These are phyloP conservation scores for Synergus gifuensis DNA, from an alignment of 2,888 invertebrate species.

Conservation along the genomic window DNA sequence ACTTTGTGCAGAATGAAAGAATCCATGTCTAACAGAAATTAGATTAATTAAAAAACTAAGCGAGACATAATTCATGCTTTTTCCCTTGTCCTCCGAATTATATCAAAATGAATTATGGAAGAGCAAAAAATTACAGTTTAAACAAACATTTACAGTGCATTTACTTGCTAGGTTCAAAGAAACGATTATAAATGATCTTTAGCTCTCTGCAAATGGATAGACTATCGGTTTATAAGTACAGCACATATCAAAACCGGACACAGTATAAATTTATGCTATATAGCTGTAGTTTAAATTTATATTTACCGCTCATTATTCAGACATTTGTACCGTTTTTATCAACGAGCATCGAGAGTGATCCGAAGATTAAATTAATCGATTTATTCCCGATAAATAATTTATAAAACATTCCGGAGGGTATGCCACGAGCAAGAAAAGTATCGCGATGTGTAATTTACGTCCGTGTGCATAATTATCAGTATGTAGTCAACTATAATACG, in stretches of 20 bases:
- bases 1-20: too few relatives aligned
- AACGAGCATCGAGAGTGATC: not conserved
- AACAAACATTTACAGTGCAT: too few relatives aligned
- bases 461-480: slow-evolving; percentile 5
- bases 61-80: too few relatives aligned
- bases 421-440: not conserved
- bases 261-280: not conserved
- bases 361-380: not conserved
- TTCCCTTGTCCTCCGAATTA: not conserved
- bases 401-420: not conserved
- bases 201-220: not conserved
- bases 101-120: too few relatives aligned
- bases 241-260: not conserved
- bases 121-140: too few relatives aligned
- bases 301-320: not conserved
- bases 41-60: too few relatives aligned
- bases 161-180: not conserved
- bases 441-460: not conserved
- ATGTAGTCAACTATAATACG: not conserved
- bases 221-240: not conserved
- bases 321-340: not conserved
- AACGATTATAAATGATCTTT: not conserved
- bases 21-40: too few relatives aligned
- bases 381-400: slow-evolving; percentile 5
- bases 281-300: not conserved